Percentiles rank a stretch among this genome's conserved stretches.
Evolutionary conservation across 92 coral and sea anemone genomes (phyloP).

Genomic region (Paragorgia papillata): DNA sequence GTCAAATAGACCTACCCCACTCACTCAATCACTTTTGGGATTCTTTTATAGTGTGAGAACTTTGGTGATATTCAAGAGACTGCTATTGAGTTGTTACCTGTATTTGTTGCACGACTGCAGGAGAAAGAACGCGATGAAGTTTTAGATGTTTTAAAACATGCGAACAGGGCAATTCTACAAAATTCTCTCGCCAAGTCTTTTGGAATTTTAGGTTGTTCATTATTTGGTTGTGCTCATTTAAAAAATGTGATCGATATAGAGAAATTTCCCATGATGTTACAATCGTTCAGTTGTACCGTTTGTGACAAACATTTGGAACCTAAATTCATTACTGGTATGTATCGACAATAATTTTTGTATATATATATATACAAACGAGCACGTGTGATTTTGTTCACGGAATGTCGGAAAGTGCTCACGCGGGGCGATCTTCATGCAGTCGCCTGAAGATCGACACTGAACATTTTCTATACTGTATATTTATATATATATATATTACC

Average conservation of each 20-base stretch:
- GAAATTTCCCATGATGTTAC: not conserved
- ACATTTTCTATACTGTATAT: too few species aligned
- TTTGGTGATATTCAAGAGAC: not conserved
- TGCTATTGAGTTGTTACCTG: conserved; percentile 14
- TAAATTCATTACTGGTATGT: not conserved
- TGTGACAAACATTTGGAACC: conserved; percentile 9
- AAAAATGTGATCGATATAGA: not conserved
- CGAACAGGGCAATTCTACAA: not conserved
- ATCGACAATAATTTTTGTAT: too few species aligned
- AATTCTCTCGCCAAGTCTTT: conserved; percentile 20
- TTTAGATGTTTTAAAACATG: not conserved
- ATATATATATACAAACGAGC: too few species aligned
- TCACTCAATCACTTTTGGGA: too few species aligned
- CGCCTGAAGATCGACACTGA: too few species aligned
- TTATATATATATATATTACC: too few species aligned
- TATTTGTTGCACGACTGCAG: not conserved
- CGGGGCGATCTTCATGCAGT: too few species aligned
- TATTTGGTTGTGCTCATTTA: conserved; percentile 10
- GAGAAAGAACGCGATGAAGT: conserved; percentile 22
- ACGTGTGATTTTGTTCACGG: too few species aligned
- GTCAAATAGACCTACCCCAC: too few species aligned
- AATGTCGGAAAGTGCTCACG: too few species aligned
- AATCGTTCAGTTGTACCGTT: conserved; percentile 4
- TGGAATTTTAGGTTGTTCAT: conserved; percentile 6
- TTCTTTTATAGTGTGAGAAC: not conserved